Evolutionary conservation across 2,113 vertebrate genomes (phyloP), one percentile per base, ranked within the genome.

Genomic region (Syrmaticus mikado): DNA sequence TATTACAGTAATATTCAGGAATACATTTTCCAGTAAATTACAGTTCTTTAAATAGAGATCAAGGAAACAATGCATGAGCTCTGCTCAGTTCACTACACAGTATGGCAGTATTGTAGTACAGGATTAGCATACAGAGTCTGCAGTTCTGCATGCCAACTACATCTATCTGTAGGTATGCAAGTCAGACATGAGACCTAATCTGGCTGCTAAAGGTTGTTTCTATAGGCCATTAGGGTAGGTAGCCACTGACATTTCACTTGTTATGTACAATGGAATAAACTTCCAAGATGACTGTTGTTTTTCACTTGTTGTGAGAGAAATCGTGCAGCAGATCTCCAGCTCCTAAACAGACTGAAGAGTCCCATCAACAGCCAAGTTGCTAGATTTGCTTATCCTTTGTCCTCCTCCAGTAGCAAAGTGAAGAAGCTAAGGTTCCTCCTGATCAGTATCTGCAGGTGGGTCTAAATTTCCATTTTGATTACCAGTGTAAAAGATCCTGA

Each of bases 1-100:
- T 93, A 94, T 96, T 96, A 94, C 72, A 90, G 87, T 91, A 93
- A 96, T 96, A 95, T 92, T 94, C 52, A 81, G 76, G 60, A 93
- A 96, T 90, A 88, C 78, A 71, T 94, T 96, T 96, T 91, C 87
- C 82, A 74, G 79, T 90, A 95, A 93, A 95, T 91, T 94, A 85
- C 34, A 81, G 55, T 85, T 85, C 87, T 93, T 95, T 90, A 93
- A 81, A 93, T 38, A 85, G 5, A 92, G 55, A 75, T n/a, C 28
- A 66, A 81, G 72, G 45, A 94, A 95, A 92, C 72, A 82, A 77
- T 40, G 41, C 50, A 66, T 24, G 38, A 18, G 34, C 38, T 22
- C 32, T 52, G 24, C 68, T 71, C 68, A 71, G 46, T 50, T 71
- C 46, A 30, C 8, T 36, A 19, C 34, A 28, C 34, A 52, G 34